Conservation (phyloP, 2,797 vertebrate genomes). For the Peromyscus nudipes region DNA sequence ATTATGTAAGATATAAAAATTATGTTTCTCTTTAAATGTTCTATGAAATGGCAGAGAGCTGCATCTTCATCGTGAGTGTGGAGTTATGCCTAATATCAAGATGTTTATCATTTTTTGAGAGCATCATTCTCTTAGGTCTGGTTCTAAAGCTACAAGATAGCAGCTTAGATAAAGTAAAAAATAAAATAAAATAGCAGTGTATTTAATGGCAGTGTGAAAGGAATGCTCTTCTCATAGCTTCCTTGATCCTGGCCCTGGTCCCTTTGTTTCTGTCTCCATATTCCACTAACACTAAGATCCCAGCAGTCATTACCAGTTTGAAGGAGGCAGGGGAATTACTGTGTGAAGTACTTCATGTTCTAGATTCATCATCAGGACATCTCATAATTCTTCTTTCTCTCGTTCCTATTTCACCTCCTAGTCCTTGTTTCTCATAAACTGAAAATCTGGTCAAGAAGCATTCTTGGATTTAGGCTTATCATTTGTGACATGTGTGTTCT, state of each 20-base stretch:
- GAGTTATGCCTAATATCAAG: slow-evolving; percentile 46
- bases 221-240: background rate
- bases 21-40: slow-evolving; percentile 60
- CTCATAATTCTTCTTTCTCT: background rate
- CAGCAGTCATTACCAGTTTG: slow-evolving; percentile 5
- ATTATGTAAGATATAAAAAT: slow-evolving; percentile 58
- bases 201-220: slow-evolving; percentile 37
- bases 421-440: background rate
- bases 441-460: background rate
- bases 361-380: slow-evolving; percentile 32
- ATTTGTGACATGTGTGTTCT: background rate
- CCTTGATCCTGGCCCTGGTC: background rate
- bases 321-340: slow-evolving; percentile 44
- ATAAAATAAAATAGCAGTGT: background rate
- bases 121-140: background rate
- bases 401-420: background rate
- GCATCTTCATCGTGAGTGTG: slow-evolving; percentile 27
- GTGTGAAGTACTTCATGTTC: background rate
- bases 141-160: background rate
- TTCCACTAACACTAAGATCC: slow-evolving; percentile 25
- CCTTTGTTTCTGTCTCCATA: slow-evolving; percentile 43
- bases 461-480: slow-evolving; percentile 13
- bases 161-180: background rate
- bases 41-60: slow-evolving; percentile 11
- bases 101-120: slow-evolving; percentile 31